phyloP scores from a whole-genome alignment of 2,888 invertebrate species.

The Allygus modestus region DNA sequence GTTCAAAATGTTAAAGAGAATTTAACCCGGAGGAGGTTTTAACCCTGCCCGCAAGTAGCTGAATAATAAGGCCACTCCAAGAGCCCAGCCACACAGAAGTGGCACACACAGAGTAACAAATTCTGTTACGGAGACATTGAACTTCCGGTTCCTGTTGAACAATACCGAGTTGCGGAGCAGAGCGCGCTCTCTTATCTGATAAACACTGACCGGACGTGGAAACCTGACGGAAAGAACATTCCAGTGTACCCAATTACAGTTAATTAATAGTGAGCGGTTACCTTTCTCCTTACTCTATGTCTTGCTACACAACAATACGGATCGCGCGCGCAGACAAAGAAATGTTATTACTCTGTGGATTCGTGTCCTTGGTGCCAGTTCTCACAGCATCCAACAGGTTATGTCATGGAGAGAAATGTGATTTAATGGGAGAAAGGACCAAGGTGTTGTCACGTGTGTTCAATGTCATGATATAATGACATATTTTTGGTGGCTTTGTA shows the following conservation, averaged over 20 bases:
- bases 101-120: neutral
- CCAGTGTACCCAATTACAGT: conserved; percentile 24
- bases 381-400: neutral
- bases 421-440: neutral
- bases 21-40: no score
- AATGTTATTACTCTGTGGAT: neutral
- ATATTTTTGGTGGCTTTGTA: no score
- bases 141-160: conserved; percentile 50
- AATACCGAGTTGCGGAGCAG: conserved; percentile 3
- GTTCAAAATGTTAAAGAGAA: no score
- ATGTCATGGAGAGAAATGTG: neutral
- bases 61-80: neutral
- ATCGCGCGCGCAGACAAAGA: neutral
- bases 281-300: conserved; percentile 20
- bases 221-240: conserved; percentile 46
- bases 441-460: neutral
- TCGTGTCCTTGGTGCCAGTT: neutral
- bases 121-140: conserved; percentile 12
- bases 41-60: no score
- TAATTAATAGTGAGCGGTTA: conserved; percentile 29
- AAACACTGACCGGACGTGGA: conserved; percentile 29
- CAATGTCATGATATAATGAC: neutral
- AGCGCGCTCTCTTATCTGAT: conserved; percentile 33
- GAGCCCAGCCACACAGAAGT: neutral
- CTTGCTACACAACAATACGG: conserved; percentile 14